phyloP scores from a whole-genome alignment of 2,888 invertebrate genomes.

The Melieria picta region DNA sequence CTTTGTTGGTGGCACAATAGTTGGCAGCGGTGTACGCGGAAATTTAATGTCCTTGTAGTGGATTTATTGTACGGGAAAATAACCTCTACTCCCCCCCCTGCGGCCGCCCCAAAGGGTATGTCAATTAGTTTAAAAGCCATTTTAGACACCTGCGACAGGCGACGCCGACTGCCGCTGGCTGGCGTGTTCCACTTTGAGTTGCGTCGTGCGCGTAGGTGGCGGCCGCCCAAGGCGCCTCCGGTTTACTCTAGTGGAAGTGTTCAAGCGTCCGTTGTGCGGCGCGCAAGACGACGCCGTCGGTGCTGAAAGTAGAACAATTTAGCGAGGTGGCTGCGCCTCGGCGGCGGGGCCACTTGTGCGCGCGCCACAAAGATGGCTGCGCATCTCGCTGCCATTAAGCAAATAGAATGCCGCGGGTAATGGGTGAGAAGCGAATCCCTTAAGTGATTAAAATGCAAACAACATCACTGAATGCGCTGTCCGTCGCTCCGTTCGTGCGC shows the following conservation, averaged over 20 bases:
- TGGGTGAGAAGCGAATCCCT: slow-evolving; percentile 41
- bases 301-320: slow-evolving; percentile 26
- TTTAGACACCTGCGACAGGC: slow-evolving; percentile 33
- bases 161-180: slow-evolving; percentile 4
- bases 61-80: slow-evolving; percentile 19
- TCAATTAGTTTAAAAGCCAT: slow-evolving; percentile 51
- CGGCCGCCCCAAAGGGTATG: slow-evolving; percentile 27
- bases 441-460: slow-evolving; percentile 61
- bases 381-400: slow-evolving; percentile 56
- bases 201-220: too few relatives aligned
- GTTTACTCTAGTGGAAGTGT: slow-evolving; percentile 49
- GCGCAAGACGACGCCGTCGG: slow-evolving; percentile 17
- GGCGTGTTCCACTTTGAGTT: neutral
- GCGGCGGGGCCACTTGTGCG: neutral
- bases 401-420: slow-evolving; percentile 49
- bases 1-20: slow-evolving; percentile 16
- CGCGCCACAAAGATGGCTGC: neutral
- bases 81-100: neutral
- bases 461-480: slow-evolving; percentile 45
- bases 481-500: too few relatives aligned
- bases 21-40: slow-evolving; percentile 24
- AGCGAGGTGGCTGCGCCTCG: neutral
- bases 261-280: slow-evolving; percentile 42
- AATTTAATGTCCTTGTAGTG: slow-evolving; percentile 26
- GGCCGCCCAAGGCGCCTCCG: slow-evolving; percentile 25